A percentile compares a stretch with the other conserved stretches of the same genome.
Conservation (phyloP, 2,888 invertebrate genomes). For the Troides helena region DNA sequence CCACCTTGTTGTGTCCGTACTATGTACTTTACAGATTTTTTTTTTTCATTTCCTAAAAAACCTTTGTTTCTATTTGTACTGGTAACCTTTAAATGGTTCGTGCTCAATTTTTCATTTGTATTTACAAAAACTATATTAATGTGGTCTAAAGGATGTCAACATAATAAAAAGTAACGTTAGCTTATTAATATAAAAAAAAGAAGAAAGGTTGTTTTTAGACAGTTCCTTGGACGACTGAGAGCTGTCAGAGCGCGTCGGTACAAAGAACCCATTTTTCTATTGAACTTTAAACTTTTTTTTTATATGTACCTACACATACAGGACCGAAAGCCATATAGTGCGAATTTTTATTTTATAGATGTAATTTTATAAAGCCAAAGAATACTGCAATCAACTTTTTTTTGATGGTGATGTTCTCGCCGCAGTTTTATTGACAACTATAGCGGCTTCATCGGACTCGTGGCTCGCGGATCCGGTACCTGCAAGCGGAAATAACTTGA, state of each 20-base stretch:
- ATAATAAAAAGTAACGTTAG: background rate
- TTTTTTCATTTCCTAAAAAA: constrained; percentile 8
- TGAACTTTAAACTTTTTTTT: background rate
- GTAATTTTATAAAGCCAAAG: too few species aligned
- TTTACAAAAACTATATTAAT: constrained; percentile 18
- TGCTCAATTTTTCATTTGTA: constrained; percentile 14
- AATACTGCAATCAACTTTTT: too few species aligned
- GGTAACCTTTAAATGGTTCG: constrained; percentile 18
- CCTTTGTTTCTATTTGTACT: constrained; percentile 18
- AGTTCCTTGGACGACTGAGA: background rate
- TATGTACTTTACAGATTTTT: background rate
- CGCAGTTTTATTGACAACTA: too few species aligned
- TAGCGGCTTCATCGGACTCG: too few species aligned
- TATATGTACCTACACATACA: background rate
- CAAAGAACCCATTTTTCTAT: background rate
- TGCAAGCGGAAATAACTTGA: too few species aligned
- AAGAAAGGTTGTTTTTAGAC: background rate
- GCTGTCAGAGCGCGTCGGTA: background rate
- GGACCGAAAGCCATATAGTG: too few species aligned
- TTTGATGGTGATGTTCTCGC: too few species aligned
- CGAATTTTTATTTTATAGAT: too few species aligned
- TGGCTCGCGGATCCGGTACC: too few species aligned
- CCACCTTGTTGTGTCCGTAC: background rate
- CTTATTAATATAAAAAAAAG: background rate
- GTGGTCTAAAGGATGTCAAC: background rate